phyloP scores from a whole-genome alignment of 2,113 vertebrate species.

The Chiloscyllium plagiosum region DNA sequence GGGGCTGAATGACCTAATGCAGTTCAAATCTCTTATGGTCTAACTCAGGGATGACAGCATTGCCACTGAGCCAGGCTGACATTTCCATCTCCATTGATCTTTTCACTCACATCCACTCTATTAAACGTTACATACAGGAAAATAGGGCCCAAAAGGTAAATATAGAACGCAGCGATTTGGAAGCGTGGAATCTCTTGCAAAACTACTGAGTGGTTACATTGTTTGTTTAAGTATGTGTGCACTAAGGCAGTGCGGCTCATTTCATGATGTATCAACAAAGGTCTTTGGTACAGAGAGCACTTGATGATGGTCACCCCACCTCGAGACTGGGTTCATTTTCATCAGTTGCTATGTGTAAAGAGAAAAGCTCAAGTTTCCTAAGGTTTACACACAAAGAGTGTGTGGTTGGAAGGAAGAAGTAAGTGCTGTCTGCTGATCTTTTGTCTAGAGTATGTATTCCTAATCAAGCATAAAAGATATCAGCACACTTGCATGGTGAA shows the following conservation, averaged over 20 bases:
- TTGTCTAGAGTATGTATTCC: neutral
- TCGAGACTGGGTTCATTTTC: neutral
- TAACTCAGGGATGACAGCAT: neutral
- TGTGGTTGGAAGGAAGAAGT: slow-evolving; percentile 16
- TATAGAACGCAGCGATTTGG: neutral
- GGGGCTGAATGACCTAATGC: too few relatives aligned
- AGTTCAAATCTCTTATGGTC: neutral
- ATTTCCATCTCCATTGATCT: neutral
- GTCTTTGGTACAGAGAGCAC: neutral
- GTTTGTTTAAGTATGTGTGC: neutral
- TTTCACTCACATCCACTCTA: neutral
- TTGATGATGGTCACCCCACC: neutral
- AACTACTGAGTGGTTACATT: slow-evolving; percentile 4
- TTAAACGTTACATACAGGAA: neutral
- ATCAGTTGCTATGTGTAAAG: slow-evolving; percentile 20
- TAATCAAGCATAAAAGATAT: neutral
- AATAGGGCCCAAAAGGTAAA: neutral
- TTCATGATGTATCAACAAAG: neutral
- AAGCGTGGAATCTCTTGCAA: neutral
- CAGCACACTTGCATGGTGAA: neutral
- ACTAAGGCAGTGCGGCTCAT: slow-evolving; percentile 1
- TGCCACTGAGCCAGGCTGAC: neutral
- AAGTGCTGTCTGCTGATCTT: neutral
- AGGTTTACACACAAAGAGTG: neutral
- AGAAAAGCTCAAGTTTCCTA: neutral